Evolutionary conservation across 2,113 vertebrate species (phyloP).

Genomic region (Psettodes erumei): DNA sequence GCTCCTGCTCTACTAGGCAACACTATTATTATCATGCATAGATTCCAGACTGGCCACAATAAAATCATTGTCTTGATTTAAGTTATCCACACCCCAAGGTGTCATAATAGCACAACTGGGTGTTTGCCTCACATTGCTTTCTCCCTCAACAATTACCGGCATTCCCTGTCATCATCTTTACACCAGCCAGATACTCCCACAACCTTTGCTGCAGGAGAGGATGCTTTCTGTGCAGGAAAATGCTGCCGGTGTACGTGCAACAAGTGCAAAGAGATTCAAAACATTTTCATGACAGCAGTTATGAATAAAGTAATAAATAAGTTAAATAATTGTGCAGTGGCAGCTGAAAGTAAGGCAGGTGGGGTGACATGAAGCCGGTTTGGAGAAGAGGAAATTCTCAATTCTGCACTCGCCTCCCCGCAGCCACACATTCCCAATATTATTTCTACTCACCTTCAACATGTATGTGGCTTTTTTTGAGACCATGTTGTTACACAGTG

Average conservation of each 20-base stretch:
- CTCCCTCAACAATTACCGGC: conserved; percentile 64
- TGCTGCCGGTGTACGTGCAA: conserved; percentile 28
- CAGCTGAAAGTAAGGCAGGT: no score
- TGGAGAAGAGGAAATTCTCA: background rate
- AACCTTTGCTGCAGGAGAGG: conserved; percentile 26
- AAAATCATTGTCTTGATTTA: conserved; percentile 83
- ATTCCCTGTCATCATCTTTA: conserved; percentile 56
- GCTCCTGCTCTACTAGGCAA: conserved; percentile 81
- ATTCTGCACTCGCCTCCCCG: background rate
- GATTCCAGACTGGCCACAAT: conserved; percentile 82
- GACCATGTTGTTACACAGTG: background rate
- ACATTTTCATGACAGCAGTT: background rate
- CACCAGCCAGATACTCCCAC: conserved; percentile 10
- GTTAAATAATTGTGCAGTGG: no score
- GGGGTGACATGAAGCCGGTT: background rate
- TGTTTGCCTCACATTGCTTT: conserved; percentile 69
- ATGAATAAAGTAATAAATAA: no score
- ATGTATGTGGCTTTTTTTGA: background rate
- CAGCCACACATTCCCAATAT: background rate
- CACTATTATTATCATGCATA: conserved; percentile 80
- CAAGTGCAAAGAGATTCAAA: conserved; percentile 47
- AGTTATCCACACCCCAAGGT: conserved; percentile 64
- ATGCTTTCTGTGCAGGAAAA: background rate
- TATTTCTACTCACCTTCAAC: background rate
- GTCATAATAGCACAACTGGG: conserved; percentile 65